A percentile compares a stretch with the other conserved stretches of the same genome.
Conservation (phyloP, 2,888 invertebrate genomes). For the Tipula lateralis region DNA sequence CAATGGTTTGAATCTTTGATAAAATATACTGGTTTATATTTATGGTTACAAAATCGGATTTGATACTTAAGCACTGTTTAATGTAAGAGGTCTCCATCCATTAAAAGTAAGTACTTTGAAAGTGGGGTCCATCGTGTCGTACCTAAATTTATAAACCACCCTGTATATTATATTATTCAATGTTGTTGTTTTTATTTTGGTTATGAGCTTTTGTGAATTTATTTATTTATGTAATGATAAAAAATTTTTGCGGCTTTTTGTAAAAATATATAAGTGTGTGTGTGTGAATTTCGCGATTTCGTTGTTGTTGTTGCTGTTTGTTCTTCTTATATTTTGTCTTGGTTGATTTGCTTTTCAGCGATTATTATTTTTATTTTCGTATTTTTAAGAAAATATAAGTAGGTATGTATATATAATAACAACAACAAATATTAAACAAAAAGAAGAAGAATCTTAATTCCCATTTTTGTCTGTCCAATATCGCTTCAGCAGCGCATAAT, state of each 20-base stretch:
- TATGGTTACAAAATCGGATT: too few species aligned
- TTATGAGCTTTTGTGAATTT: slow-evolving; percentile 1
- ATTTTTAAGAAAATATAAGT: slow-evolving; percentile 7
- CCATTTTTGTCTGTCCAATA: slow-evolving; percentile 11
- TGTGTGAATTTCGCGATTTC: background rate
- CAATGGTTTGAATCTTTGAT: too few species aligned
- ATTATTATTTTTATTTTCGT: background rate
- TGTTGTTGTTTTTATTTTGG: background rate
- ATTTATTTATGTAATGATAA: slow-evolving; percentile 11
- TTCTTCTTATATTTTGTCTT: background rate
- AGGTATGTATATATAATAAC: slow-evolving; percentile 13
- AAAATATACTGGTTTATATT: too few species aligned
- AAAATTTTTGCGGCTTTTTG: background rate
- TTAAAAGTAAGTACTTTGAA: too few species aligned
- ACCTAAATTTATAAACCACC: background rate
- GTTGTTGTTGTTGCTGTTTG: background rate
- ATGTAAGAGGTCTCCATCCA: too few species aligned
- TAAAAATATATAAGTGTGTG: background rate
- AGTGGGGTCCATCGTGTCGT: background rate
- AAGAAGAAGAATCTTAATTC: background rate
- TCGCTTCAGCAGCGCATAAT: background rate
- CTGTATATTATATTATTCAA: background rate
- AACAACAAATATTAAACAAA: background rate
- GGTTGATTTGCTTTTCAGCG: slow-evolving; percentile 19
- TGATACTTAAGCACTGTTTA: too few species aligned